Evolutionary conservation across 2,888 invertebrate genomes (phyloP).

Genomic region (Morpho helenor): DNA sequence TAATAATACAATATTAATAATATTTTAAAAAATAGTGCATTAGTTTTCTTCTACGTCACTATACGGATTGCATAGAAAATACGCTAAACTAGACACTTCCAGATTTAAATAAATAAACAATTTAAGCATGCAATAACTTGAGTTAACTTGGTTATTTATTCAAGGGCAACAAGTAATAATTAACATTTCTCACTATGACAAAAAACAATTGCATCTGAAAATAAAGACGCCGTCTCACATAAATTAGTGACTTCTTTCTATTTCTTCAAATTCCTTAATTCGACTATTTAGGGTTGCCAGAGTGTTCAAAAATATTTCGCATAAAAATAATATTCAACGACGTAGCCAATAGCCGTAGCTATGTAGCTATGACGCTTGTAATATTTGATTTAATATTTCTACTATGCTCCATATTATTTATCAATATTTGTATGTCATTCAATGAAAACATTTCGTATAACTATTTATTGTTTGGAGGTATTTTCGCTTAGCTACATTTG

Average conservation of each 20-base stretch:
- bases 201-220: constrained; percentile 66
- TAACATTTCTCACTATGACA: constrained; percentile 57
- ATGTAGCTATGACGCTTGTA: too few relatives aligned
- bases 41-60: constrained; percentile 59
- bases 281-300: constrained; percentile 50
- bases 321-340: neutral
- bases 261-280: constrained; percentile 66
- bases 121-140: constrained; percentile 31
- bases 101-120: constrained; percentile 34
- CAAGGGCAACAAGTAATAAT: constrained; percentile 56
- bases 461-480: too few relatives aligned
- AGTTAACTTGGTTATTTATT: constrained; percentile 40
- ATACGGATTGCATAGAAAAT: constrained; percentile 63
- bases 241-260: constrained; percentile 66
- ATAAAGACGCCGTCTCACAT: constrained; percentile 73
- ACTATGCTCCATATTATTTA: too few relatives aligned
- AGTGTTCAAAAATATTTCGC: constrained; percentile 1
- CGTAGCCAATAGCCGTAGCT: neutral
- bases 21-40: constrained; percentile 42
- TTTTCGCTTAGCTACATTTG: too few relatives aligned
- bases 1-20: constrained; percentile 19
- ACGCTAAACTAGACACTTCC: constrained; percentile 55
- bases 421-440: too few relatives aligned
- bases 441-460: too few relatives aligned
- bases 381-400: constrained; percentile 7